Evolutionary conservation across 2,888 invertebrate species (phyloP).

Genomic region (Venustoraphidia nigricollis): DNA sequence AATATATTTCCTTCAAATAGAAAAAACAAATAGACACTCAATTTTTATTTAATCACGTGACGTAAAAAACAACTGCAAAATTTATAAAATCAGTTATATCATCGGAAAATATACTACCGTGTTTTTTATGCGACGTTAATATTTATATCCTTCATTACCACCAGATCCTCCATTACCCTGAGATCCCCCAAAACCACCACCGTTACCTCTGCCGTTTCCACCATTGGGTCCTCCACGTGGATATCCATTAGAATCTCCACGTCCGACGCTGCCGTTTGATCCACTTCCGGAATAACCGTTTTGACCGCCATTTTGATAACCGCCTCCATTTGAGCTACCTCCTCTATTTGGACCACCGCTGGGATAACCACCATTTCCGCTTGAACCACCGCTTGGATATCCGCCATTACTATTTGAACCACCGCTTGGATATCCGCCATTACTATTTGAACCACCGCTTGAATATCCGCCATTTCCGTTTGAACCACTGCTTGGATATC

Average conservation of each 20-base stretch:
- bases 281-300: slow-evolving; percentile 16
- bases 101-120: too few relatives aligned
- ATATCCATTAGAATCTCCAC: slow-evolving; percentile 5
- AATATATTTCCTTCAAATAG: too few relatives aligned
- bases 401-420: slow-evolving; percentile 11
- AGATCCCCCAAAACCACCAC: slow-evolving; percentile 6
- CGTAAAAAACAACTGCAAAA: too few relatives aligned
- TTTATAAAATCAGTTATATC: too few relatives aligned
- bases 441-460: neutral
- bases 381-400: slow-evolving; percentile 10
- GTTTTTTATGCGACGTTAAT: neutral
- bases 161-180: slow-evolving; percentile 5
- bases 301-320: slow-evolving; percentile 14
- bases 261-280: slow-evolving; percentile 10
- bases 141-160: slow-evolving; percentile 12
- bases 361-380: slow-evolving; percentile 12
- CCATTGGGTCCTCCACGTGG: slow-evolving; percentile 3
- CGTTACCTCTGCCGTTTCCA: slow-evolving; percentile 10
- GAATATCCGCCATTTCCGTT: slow-evolving; percentile 6
- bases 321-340: slow-evolving; percentile 10
- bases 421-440: slow-evolving; percentile 15
- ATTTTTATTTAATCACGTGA: too few relatives aligned
- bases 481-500: slow-evolving; percentile 6
- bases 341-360: slow-evolving; percentile 8
- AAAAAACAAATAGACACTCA: too few relatives aligned